Evolutionary conservation across 2,888 invertebrate species (phyloP), one percentile per base, ranked within the genome.

Genomic region (Exocentrus adspersus): DNA sequence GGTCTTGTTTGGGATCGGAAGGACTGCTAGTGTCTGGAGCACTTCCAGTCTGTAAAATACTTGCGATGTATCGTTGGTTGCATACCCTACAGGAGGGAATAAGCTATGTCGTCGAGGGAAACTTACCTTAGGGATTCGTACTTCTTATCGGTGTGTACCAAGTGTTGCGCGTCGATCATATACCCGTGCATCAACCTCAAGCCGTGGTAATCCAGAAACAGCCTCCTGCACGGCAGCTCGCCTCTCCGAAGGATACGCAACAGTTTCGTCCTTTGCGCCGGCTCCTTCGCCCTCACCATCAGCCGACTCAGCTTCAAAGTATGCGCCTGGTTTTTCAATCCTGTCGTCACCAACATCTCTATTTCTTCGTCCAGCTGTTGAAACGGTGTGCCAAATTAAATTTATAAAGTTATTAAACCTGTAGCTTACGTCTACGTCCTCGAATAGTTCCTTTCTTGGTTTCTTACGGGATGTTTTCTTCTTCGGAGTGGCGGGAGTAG

Each of bases 131-230:
- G 61, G 12, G 77, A 77, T 72, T 81, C 79, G 57, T 74, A 78
- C 62, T 78, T 79, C 42, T 75, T 75, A 62, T 81, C 79, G 24
- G 64, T 68, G 50, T 76, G 75, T n/a, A 73, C 76, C 64, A 80
- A 66, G 62, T 79, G 78, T 16, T 88, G 86, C 0, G 89, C 87
- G 77, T 94, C 94, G 62, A 89, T 89, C 88, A 97, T 95, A 92
- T 98, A 98, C 21, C 94, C 94, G 85, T 96, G 95, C 62, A 98
- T 86, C 58, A 98, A 84, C 4, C 94, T 85, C 59, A 98, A 85
- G 0, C 98, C 98, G 77, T 97, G 95, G 83, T 97, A 97, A 84
- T 95, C 95, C 59, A 95, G 87, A 84, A 98, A 97, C 66, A 97
- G 86, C 12, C 95, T 85, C 7, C 93, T 87, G 78, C 94, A 95